Conservation (phyloP, 2,113 vertebrate species). For the Dascyllus trimaculatus region DNA sequence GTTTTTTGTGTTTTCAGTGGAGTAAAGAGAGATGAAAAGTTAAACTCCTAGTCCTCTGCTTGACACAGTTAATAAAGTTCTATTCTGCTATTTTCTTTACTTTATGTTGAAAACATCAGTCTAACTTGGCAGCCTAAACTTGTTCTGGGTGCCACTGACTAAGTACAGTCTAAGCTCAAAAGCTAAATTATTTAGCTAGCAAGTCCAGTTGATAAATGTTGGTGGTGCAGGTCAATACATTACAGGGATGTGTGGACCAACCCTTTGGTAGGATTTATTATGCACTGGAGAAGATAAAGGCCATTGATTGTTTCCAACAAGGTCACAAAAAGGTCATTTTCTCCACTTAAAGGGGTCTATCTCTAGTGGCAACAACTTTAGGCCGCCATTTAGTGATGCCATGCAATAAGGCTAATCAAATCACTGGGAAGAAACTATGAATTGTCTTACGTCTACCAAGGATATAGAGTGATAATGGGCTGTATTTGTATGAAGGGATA, state of each 20-base stretch:
- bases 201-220: constrained; percentile 86
- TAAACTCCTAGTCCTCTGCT: constrained; percentile 43
- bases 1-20: constrained; percentile 27
- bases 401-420: constrained; percentile 77
- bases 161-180: constrained; percentile 79
- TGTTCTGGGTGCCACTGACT: constrained; percentile 75
- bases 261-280: constrained; percentile 83
- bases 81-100: constrained; percentile 47
- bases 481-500: constrained; percentile 80
- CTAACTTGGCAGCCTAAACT: constrained; percentile 66
- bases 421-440: constrained; percentile 68
- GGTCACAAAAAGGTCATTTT: constrained; percentile 80
- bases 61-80: constrained; percentile 61
- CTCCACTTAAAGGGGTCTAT: constrained; percentile 74
- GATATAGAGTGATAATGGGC: constrained; percentile 75
- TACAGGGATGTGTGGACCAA: constrained; percentile 81
- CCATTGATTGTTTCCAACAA: constrained; percentile 86
- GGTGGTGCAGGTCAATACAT: constrained; percentile 81
- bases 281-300: constrained; percentile 84
- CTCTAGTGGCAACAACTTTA: constrained; percentile 76
- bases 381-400: constrained; percentile 67
- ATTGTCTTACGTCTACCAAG: constrained; percentile 69
- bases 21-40: constrained; percentile 33
- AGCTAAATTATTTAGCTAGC: constrained; percentile 86
- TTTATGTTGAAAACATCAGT: constrained; percentile 72